Percentiles rank a stretch among this genome's conserved stretches.
Conservation (phyloP, 2,888 invertebrate species). For the Nomada goodeniana region DNA sequence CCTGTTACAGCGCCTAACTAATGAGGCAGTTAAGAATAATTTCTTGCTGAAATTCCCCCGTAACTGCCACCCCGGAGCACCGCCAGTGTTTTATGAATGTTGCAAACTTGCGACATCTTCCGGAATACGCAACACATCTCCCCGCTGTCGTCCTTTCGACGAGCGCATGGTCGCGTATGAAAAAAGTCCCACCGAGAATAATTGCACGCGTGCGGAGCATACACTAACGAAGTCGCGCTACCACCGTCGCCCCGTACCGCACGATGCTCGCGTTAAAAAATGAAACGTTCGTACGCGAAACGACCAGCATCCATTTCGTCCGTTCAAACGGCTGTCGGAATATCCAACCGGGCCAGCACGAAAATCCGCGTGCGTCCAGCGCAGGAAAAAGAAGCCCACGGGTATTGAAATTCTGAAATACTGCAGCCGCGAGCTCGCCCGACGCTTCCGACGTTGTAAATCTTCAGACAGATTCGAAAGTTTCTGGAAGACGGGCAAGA, state of each 20-base stretch:
- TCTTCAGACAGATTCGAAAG: neutral
- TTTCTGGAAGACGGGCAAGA: neutral
- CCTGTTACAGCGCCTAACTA: constrained; percentile 8
- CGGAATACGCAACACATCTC: neutral
- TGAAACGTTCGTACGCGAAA: too few relatives aligned
- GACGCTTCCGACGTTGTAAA: neutral
- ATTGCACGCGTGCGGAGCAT: neutral
- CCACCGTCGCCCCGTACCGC: too few relatives aligned
- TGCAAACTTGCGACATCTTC: neutral
- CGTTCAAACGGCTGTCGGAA: neutral
- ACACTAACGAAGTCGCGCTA: too few relatives aligned
- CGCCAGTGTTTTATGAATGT: constrained; percentile 4
- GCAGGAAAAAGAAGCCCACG: neutral
- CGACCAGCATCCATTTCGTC: too few relatives aligned
- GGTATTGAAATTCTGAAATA: neutral
- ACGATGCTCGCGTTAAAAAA: too few relatives aligned
- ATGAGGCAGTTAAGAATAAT: constrained; percentile 37
- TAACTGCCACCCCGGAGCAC: constrained; percentile 8
- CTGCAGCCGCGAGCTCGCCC: neutral
- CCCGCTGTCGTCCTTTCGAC: neutral
- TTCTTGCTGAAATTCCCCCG: constrained; percentile 21
- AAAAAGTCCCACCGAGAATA: neutral
- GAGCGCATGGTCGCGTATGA: neutral
- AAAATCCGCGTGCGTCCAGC: neutral
- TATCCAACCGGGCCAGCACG: neutral